Percentiles rank a stretch among this genome's conserved stretches.
phyloP scores from a whole-genome alignment of 1,140 invertebrate species.

The Thalassaphorura encarpata region DNA sequence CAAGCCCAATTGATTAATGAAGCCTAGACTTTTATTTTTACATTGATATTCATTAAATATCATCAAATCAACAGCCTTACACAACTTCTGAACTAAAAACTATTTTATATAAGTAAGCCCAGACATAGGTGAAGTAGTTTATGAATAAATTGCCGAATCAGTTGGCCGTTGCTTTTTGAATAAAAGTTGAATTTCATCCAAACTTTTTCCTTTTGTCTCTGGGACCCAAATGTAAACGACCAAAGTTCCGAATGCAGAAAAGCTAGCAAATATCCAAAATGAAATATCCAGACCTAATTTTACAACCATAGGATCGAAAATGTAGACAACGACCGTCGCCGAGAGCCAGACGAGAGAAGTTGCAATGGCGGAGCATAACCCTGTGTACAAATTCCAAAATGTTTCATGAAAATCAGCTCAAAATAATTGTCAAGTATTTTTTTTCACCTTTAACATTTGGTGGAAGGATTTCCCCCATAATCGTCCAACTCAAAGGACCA shows the following conservation, averaged over 20 bases:
- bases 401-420: no score
- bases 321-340: constrained; percentile 47
- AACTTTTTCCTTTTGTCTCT: constrained; percentile 12
- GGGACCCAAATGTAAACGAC: constrained; percentile 11
- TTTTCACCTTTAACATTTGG: constrained; percentile 33
- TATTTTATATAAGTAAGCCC: no score
- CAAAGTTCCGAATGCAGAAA: neutral
- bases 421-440: neutral
- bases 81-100: no score
- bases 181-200: constrained; percentile 9
- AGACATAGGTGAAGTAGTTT: no score
- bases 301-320: constrained; percentile 31
- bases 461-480: constrained; percentile 53
- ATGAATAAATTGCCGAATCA: no score
- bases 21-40: no score
- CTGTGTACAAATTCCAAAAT: constrained; percentile 24
- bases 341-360: constrained; percentile 42
- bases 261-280: constrained; percentile 14
- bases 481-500: constrained; percentile 47
- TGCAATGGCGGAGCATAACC: constrained; percentile 43
- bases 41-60: no score
- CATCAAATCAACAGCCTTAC: no score
- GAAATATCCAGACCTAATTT: neutral
- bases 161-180: no score
- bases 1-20: no score